Evolutionary conservation across 2,888 invertebrate genomes (phyloP), one percentile per base, ranked within the genome.

Genomic region (Coenonympha arcania): DNA sequence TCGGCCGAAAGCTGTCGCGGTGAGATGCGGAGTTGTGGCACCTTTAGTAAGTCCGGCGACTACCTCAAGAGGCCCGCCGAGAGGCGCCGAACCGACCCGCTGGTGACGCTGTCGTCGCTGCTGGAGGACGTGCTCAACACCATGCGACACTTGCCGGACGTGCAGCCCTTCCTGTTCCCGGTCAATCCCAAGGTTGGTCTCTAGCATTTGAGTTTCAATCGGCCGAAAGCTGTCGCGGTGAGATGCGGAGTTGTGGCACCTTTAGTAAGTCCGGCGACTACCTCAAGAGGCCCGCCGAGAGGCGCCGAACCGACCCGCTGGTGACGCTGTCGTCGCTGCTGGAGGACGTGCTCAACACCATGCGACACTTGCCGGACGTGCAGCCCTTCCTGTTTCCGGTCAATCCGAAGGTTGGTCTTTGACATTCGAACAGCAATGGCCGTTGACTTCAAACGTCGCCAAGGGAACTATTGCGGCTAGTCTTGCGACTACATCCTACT

Each of bases 381-480:
- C 93, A 95, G 62, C 95, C 95, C 0, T 99, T 99, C 80, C 86
- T 97, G 61, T 93, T 95, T 66, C 98, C 99, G 1, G 99, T 99
- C 22, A 98, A 95, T 82, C 90, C 92, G 6, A 98, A 98, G 87
- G 93, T 92, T 73, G 63, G 57, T 34, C 15, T 1, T 13, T 4
- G n/a, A 11, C 28, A 1, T 11, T n/a, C 0, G 5, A n/a, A 5
- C n/a, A n/a, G n/a, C 87, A 94, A 87, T 94, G 59, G 95, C 95
- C 0, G 97, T 97, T 63, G 93, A 94, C 63, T 89, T 96, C 56
- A 93, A 93, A 65, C 89, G 95, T 1, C 91, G 94, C 43, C 55
- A 86, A 92, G 54, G 96, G 91, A 86, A 93, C 90, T 58, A 95
- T 90, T 69, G 91, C 89, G 31, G 89, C 89, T 68, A 85, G 52